Percentiles rank a stretch among this genome's conserved stretches.
These are phyloP conservation scores for Zapus hudsonius DNA, from an alignment of 2,113 vertebrate species.

Conservation along the genomic window DNA sequence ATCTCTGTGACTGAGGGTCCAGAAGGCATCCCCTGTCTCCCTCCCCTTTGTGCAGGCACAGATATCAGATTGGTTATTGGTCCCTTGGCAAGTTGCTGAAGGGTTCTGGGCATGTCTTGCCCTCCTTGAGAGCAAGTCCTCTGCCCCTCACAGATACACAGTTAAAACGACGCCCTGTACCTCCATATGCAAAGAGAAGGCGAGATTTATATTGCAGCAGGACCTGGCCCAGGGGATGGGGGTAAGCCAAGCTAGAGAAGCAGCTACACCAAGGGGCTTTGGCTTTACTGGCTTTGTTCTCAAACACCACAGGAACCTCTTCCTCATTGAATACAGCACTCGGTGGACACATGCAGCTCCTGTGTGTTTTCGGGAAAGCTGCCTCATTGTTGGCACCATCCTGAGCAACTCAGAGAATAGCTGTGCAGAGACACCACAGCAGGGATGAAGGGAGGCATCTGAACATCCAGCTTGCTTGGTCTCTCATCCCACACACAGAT, in stretches of 20 bases:
- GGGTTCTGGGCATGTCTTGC: neutral
- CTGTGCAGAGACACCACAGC: neutral
- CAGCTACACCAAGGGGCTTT: neutral
- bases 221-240: neutral
- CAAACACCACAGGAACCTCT: neutral
- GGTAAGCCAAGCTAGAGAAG: neutral
- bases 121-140: neutral
- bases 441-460: neutral
- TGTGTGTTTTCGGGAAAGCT: neutral
- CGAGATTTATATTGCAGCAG: neutral
- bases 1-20: neutral
- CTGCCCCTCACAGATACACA: rapidly evolving
- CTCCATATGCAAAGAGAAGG: neutral
- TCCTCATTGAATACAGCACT: neutral
- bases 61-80: neutral
- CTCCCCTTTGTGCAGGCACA: neutral
- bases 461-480: neutral
- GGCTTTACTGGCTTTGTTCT: neutral
- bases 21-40: too few species aligned
- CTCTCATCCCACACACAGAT: neutral
- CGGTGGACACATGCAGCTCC: neutral
- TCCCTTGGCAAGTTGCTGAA: neutral
- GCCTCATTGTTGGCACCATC: neutral
- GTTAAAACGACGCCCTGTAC: neutral
- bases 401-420: neutral